Evolutionary conservation across 2,888 invertebrate genomes (phyloP), one percentile per base, ranked within the genome.

Genomic region (Platycnemis pennipes): DNA sequence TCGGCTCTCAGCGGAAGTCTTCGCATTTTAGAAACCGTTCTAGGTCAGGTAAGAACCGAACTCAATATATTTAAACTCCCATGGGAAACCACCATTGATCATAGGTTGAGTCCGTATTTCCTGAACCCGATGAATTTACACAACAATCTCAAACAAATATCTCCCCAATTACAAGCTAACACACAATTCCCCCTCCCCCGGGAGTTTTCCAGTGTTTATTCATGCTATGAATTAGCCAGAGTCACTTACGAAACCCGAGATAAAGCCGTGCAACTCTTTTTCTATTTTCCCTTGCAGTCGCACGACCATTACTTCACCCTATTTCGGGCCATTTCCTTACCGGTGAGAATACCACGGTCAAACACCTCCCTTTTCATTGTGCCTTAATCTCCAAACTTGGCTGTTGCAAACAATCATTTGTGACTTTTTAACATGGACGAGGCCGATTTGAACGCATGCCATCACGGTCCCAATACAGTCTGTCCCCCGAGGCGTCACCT

Each of bases 91-190:
- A 42, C 86, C 7, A 87, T 87, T 42, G 44, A 45, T 44, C 19
- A 7, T 26, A 87, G 86, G n/a, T n/a, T 87, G 44, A 87, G 86
- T 44, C 86, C 86, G 7, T 87, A 87, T n/a, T 87, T 87, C 86
- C 44, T 87, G 3, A 44, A 5, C 44, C 86, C 86, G 3, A 42
- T n/a, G 44, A 16, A 87, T 22, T 45, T 87, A 19, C 86, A 87
- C 86, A n/a, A 87, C 42, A 44, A 42, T 87, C 44, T 87, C 26
- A 22, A 44, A n/a, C 86, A 87, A 45, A 87, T 87, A 26, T 5
- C 69, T 11, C n/a, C n/a, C n/a, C 31, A 69, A 69, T 31, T n/a
- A 26, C 69, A 26, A 7, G n/a, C n/a, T 26, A 31, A 69, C 69
- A 69, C 69, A 7, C 69, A 11, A 69, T 69, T 69, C 31, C 69